Evolutionary conservation across 2,797 vertebrate species (phyloP), one percentile per base, ranked within the genome.

Genomic region (Denticeps clupeoides): DNA sequence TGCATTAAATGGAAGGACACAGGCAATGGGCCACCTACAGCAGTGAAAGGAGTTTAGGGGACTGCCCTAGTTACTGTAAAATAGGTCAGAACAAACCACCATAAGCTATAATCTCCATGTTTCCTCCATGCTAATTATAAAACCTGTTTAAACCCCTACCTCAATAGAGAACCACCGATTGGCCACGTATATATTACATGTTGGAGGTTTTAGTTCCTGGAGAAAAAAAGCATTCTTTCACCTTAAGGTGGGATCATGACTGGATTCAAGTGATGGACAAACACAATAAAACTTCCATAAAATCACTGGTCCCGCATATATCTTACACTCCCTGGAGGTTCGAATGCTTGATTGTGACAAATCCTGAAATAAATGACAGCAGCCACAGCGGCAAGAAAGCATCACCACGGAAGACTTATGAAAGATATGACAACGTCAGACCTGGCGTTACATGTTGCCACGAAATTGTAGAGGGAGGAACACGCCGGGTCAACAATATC

Each of bases 61-160:
- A 60, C 69, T 85, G 87, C 58, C 84, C 84, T 73, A 84, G 67
- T 87, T 88, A 77, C 69, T 65, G 66, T 73, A 67, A 85, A 87
- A 83, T 87, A 79, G 83, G 82, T 83, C 83, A 83, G 61, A 63
- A 79, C 75, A 74, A 80, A 65, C 68, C 18, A 11, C 67, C 62
- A 72, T 76, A 76, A 11, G 6, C 69, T 64, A 69, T 75, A 82
- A 84, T 85, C 80, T 72, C 74, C 78, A 77, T 71, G 72, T 80
- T 71, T 63, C 71, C 63, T 2, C 69, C 70, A 81, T 78, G 48
- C 76, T 82, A 85, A 86, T 86, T 80, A 80, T 73, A 72, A 75
- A 74, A 64, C 55, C 69, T 60, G 59, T 56, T 61, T 52, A 60
- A 63, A 51, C 38, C 50, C 57, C 53, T 61, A 62, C 68, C 68